Percentiles rank a stretch among this genome's conserved stretches.
phyloP scores from a whole-genome alignment of 2,888 invertebrate genomes.

The Cryptus viduatorius region DNA sequence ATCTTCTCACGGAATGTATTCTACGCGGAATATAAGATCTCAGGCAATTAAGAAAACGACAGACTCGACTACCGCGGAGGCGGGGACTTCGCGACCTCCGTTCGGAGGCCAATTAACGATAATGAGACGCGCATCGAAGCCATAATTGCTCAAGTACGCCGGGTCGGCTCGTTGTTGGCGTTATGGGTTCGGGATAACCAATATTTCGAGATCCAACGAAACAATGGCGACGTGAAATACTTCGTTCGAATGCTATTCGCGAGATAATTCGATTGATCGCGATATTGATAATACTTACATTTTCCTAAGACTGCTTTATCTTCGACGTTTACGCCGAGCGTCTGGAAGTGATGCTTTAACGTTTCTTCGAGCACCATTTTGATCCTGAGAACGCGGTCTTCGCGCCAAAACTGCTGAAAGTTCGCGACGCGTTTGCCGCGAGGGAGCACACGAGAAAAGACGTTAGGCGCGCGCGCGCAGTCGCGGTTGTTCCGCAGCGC shows the following conservation, averaged over 20 bases:
- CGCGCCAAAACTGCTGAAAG: constrained; percentile 78
- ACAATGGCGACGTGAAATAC: neutral
- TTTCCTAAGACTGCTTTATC: constrained; percentile 75
- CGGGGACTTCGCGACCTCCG: constrained; percentile 15
- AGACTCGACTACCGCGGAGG: neutral
- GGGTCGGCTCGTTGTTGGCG: constrained; percentile 1
- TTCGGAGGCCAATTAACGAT: constrained; percentile 57
- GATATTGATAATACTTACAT: constrained; percentile 77
- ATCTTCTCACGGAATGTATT: constrained; percentile 1
- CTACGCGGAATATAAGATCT: neutral
- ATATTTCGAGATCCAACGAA: neutral
- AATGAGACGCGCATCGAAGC: constrained; percentile 55
- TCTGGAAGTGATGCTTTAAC: constrained; percentile 75
- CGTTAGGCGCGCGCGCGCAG: neutral
- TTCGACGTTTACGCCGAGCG: constrained; percentile 74
- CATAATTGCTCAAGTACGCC: constrained; percentile 44
- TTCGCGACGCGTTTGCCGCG: constrained; percentile 25
- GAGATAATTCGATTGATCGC: neutral
- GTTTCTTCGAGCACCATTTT: constrained; percentile 79
- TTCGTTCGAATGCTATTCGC: neutral
- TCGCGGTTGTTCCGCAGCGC: neutral
- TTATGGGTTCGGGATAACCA: constrained; percentile 29
- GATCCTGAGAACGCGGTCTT: constrained; percentile 69
- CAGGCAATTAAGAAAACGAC: constrained; percentile 23
- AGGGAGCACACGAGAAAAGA: neutral